Conservation (phyloP, 2,113 vertebrate genomes). For the Agapornis roseicollis region DNA sequence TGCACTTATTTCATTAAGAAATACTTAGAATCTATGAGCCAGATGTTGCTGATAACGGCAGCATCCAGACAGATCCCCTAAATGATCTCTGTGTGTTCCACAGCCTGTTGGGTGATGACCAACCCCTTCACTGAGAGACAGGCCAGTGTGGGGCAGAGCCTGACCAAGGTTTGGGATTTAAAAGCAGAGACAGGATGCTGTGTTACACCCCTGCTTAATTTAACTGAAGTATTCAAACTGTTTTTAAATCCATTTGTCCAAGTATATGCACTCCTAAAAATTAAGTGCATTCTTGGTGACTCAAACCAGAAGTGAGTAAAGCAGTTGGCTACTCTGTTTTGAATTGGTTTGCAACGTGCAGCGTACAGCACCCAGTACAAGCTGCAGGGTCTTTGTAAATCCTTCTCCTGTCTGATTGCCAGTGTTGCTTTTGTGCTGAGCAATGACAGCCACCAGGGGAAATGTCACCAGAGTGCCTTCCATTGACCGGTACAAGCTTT, state of each 20-base stretch:
- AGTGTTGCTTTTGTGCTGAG: not conserved
- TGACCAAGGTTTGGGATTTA: not conserved
- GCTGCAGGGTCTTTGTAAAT: not conserved
- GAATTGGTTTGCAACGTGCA: not conserved
- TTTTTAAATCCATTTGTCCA: not conserved
- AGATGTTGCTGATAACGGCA: slow-evolving; percentile 49
- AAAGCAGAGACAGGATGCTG: not conserved
- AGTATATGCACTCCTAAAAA: not conserved
- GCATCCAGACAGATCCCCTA: not conserved
- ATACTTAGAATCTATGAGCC: slow-evolving; percentile 10
- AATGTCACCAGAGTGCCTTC: not conserved
- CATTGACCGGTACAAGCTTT: not conserved
- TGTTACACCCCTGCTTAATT: not conserved
- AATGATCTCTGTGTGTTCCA: not conserved
- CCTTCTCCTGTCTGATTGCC: not conserved
- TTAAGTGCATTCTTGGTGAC: not conserved
- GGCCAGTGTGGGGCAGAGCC: not conserved
- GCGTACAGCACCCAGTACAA: not conserved
- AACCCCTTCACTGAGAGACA: not conserved
- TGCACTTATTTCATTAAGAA: slow-evolving; percentile 51
- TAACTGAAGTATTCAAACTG: not conserved
- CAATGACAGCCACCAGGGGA: not conserved
- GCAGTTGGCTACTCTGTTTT: not conserved
- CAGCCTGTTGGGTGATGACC: not conserved
- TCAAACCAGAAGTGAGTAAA: not conserved